phyloP scores from a whole-genome alignment of 2,797 vertebrate species.

The Phoeniculus purpureus region DNA sequence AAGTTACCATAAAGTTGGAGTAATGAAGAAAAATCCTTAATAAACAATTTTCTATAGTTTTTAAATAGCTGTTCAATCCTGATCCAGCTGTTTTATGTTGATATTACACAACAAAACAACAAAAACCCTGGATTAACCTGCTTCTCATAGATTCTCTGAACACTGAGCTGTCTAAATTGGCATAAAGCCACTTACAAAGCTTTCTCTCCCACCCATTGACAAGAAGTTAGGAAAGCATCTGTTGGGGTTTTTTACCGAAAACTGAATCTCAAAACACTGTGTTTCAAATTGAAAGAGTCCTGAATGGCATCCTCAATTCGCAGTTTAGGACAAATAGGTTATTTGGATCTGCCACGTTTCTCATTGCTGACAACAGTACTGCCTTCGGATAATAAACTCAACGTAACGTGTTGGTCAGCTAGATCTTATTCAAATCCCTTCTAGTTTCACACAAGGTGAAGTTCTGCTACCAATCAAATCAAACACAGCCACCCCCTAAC shows the following conservation, averaged over 20 bases:
- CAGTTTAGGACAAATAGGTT: neutral
- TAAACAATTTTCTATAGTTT: constrained; percentile 16
- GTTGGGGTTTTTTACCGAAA: neutral
- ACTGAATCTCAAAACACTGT: neutral
- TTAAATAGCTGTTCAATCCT: constrained; percentile 36
- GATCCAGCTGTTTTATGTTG: constrained; percentile 60
- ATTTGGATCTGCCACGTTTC: neutral
- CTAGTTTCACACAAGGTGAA: neutral
- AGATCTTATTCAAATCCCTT: neutral
- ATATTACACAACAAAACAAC: constrained; percentile 54
- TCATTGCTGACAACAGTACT: neutral
- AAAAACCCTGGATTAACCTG: constrained; percentile 50
- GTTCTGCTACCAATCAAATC: neutral
- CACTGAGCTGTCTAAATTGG: constrained; percentile 13
- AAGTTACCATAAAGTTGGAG: neutral
- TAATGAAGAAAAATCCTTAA: constrained; percentile 55
- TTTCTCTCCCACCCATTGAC: neutral
- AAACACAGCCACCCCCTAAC: neutral
- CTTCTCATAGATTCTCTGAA: constrained; percentile 20
- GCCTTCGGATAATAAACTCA: neutral
- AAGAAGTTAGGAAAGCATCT: neutral
- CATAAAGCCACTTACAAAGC: constrained; percentile 46
- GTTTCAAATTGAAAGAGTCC: neutral
- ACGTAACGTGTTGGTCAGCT: neutral
- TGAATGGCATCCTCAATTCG: neutral